Evolutionary conservation across 2,888 invertebrate genomes (phyloP).

Genomic region (Campoletis raptor): DNA sequence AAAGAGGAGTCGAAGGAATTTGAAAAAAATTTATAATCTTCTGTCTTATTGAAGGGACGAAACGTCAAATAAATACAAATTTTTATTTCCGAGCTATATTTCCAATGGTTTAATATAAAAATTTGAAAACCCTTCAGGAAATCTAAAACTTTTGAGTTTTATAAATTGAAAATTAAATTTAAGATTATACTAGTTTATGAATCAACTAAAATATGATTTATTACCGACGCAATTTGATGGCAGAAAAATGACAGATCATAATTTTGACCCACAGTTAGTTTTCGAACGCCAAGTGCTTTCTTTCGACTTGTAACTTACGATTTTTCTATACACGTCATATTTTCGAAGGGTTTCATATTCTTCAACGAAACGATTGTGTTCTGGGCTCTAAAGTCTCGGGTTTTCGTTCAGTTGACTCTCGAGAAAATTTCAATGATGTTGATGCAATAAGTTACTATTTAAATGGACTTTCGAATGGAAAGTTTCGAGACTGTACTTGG

Average conservation of each 20-base stretch:
- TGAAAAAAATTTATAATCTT: no score
- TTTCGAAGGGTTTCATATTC: constrained; percentile 44
- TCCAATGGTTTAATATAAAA: no score
- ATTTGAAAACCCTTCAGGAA: no score
- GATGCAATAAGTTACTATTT: constrained; percentile 49
- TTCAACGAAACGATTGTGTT: constrained; percentile 54
- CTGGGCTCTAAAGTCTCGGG: neutral
- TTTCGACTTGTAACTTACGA: neutral
- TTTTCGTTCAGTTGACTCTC: constrained; percentile 17
- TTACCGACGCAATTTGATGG: neutral
- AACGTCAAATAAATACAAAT: neutral
- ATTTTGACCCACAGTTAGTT: neutral
- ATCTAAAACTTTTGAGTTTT: no score
- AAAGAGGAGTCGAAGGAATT: neutral
- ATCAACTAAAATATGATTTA: neutral
- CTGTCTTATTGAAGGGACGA: neutral
- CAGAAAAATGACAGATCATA: neutral
- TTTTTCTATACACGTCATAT: neutral
- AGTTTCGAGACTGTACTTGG: constrained; percentile 34
- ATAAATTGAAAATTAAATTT: neutral
- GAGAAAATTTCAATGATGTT: constrained; percentile 41
- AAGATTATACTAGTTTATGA: neutral
- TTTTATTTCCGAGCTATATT: neutral
- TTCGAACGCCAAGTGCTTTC: neutral
- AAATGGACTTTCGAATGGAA: constrained; percentile 40